phyloP scores from a whole-genome alignment of 2,888 invertebrate genomes.

The Drosophila austrosaltans region DNA sequence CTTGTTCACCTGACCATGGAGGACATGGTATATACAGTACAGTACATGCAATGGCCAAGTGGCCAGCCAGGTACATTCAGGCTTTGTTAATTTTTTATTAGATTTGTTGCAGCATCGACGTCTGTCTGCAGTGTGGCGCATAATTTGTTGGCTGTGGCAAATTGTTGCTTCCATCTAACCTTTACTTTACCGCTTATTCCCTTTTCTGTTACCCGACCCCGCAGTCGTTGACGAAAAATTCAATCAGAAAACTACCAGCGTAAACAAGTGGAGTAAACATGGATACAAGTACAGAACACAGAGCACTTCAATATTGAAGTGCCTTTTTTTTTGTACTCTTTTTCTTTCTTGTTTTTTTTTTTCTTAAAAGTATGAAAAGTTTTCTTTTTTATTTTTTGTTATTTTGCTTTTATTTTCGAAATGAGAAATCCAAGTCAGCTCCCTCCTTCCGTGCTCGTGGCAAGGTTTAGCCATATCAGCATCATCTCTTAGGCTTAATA shows the following conservation, averaged over 20 bases:
- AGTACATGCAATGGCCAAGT: conserved; percentile 21
- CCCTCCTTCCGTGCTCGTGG: not conserved
- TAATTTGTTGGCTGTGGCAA: conserved; percentile 56
- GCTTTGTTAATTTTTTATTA: conserved; percentile 64
- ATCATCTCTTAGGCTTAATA: conserved; percentile 46
- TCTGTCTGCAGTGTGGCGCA: conserved; percentile 53
- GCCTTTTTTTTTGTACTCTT: conserved; percentile 48
- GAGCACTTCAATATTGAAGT: conserved; percentile 57
- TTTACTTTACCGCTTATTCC: not conserved
- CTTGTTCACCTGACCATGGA: conserved; percentile 34
- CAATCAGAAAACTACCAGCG: conserved; percentile 72
- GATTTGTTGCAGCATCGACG: conserved; percentile 50
- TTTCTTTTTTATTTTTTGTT: conserved; percentile 20
- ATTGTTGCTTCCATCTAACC: conserved; percentile 54
- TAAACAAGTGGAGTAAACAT: conserved; percentile 68
- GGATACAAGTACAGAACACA: conserved; percentile 27
- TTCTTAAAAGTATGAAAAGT: conserved; percentile 23
- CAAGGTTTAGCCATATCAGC: conserved; percentile 8
- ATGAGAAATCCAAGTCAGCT: conserved; percentile 64
- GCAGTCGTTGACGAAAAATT: conserved; percentile 42
- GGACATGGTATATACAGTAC: conserved; percentile 1
- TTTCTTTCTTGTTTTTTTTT: conserved; percentile 8
- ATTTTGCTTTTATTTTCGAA: conserved; percentile 43
- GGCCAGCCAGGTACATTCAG: conserved; percentile 23
- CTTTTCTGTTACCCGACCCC: not conserved